These are phyloP conservation scores for Baronia brevicornis DNA, from an alignment of 2,888 invertebrate species.

Conservation along the genomic window DNA sequence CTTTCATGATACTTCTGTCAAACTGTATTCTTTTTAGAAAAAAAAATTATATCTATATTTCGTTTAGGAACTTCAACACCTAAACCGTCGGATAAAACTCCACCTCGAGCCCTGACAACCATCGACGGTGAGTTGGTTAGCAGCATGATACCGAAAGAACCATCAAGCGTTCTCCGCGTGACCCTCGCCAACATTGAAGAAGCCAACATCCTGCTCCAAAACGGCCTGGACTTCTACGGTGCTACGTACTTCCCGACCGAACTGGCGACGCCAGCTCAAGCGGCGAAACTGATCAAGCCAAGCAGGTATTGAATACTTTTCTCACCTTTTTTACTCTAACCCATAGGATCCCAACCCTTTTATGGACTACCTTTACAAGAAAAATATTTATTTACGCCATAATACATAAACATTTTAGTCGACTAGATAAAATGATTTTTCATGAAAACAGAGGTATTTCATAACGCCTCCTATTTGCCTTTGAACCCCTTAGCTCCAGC, in stretches of 20 bases:
- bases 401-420: too few relatives aligned
- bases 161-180: conserved; percentile 80
- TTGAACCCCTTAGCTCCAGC: too few relatives aligned
- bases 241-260: conserved; percentile 92
- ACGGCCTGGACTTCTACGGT: conserved; percentile 90
- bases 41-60: conserved; percentile 4
- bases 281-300: conserved; percentile 75
- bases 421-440: too few relatives aligned
- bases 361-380: too few relatives aligned
- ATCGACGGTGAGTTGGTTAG: conserved; percentile 65
- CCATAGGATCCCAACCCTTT: too few relatives aligned
- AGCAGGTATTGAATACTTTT: conserved; percentile 44
- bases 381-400: too few relatives aligned
- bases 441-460: too few relatives aligned
- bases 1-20: too few relatives aligned
- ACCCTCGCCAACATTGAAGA: conserved; percentile 86
- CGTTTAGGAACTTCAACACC: conserved; percentile 57
- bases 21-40: too few relatives aligned
- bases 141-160: conserved; percentile 74
- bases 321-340: background rate
- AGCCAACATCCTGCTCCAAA: conserved; percentile 85
- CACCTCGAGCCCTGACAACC: conserved; percentile 53
- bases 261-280: conserved; percentile 79
- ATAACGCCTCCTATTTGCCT: too few relatives aligned
- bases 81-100: conserved; percentile 55